A percentile compares a stretch with the other conserved stretches of the same genome.
These are phyloP conservation scores for Sinotaia quadrata DNA, from an alignment of 2,888 invertebrate species.

Conservation along the genomic window DNA sequence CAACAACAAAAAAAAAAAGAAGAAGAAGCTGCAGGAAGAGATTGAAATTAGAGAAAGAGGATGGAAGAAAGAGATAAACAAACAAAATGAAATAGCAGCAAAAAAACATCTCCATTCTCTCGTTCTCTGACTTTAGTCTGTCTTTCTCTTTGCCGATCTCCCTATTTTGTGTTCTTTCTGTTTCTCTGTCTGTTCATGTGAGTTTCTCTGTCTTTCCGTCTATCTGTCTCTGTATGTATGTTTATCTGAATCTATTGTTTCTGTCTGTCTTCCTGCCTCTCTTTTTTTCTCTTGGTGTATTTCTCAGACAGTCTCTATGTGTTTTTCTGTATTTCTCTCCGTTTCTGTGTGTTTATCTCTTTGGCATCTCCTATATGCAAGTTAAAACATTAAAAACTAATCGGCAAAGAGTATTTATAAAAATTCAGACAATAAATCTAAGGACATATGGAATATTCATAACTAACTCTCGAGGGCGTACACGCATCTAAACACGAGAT, in stretches of 20 bases:
- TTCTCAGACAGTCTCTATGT: neutral
- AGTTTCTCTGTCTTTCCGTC: slow-evolving; percentile 7
- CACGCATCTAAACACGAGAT: no score
- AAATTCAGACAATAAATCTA: no score
- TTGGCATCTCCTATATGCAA: no score
- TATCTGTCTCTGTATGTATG: neutral
- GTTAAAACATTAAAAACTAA: no score
- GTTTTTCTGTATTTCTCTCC: neutral
- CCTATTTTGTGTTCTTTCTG: neutral
- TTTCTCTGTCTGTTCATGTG: neutral
- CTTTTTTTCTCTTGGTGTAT: slow-evolving; percentile 6
- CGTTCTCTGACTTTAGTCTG: no score
- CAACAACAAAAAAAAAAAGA: no score
- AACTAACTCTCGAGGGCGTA: no score
- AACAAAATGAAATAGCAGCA: neutral
- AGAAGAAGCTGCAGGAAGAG: neutral
- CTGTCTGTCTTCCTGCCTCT: slow-evolving; percentile 6
- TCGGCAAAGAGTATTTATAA: no score
- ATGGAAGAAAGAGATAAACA: neutral
- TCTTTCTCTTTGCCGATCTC: neutral
- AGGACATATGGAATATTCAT: no score
- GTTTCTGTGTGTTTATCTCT: neutral
- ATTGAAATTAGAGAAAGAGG: neutral
- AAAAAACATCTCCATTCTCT: neutral
- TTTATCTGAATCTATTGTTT: neutral